Evolutionary conservation across 2,888 invertebrate genomes (phyloP).

Genomic region (Pyrgus malvae): DNA sequence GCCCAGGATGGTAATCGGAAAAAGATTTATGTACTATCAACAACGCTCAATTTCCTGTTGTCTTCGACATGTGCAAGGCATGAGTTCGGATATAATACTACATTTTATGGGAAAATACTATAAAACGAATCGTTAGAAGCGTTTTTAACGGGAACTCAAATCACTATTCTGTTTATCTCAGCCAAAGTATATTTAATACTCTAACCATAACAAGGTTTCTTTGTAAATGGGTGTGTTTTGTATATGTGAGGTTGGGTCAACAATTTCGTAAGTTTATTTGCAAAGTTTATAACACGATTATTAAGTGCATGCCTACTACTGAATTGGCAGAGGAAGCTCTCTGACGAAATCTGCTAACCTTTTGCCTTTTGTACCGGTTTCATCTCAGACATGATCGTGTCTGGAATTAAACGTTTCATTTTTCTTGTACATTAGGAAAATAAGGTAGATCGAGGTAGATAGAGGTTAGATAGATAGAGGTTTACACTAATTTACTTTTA

Average conservation of each 20-base stretch:
- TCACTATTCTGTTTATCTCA: too few species aligned
- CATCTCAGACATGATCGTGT: constrained; percentile 42
- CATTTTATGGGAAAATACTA: neutral
- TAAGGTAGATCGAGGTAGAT: too few species aligned
- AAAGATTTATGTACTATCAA: constrained; percentile 32
- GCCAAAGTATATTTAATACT: too few species aligned
- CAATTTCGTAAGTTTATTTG: neutral
- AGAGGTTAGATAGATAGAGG: too few species aligned
- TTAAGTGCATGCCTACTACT: neutral
- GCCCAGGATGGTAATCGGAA: constrained; percentile 59
- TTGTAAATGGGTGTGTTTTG: too few species aligned
- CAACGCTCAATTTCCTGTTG: constrained; percentile 46
- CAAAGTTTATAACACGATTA: neutral
- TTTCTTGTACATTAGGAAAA: too few species aligned
- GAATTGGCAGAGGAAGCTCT: neutral
- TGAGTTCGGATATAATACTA: too few species aligned
- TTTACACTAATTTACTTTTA: too few species aligned
- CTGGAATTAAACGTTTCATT: neutral
- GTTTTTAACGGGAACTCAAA: too few species aligned
- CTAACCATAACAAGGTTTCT: too few species aligned
- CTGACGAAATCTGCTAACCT: constrained; percentile 50
- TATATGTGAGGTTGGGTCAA: neutral
- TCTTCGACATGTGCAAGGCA: neutral
- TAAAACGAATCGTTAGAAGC: too few species aligned
- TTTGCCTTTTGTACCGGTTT: constrained; percentile 73